These are phyloP conservation scores for Delia radicum DNA, from an alignment of 1,140 invertebrate species.

Conservation along the genomic window DNA sequence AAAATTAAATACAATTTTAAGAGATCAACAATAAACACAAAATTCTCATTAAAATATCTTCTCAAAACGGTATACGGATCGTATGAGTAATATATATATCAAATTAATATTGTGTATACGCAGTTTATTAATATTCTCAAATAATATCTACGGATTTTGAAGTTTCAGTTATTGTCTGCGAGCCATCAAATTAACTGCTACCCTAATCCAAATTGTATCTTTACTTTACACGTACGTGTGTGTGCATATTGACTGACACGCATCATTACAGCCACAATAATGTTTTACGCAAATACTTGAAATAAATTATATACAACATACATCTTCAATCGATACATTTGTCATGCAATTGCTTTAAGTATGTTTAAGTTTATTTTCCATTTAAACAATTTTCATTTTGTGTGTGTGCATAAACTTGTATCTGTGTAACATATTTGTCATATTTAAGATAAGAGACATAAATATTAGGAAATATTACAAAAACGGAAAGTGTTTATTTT, in stretches of 20 bases:
- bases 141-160: too few species aligned
- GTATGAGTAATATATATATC: too few species aligned
- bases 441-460: neutral
- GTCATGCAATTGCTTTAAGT: conserved; percentile 1
- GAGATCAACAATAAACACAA: too few species aligned
- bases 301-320: conserved; percentile 6
- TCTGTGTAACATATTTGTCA: neutral
- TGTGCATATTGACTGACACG: conserved; percentile 16
- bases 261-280: conserved; percentile 15
- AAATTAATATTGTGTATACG: too few species aligned
- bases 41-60: too few species aligned
- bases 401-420: neutral
- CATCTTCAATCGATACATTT: neutral
- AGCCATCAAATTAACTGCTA: too few species aligned
- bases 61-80: too few species aligned
- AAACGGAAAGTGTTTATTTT: neutral
- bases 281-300: conserved; percentile 11
- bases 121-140: too few species aligned
- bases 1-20: too few species aligned
- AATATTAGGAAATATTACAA: too few species aligned
- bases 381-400: neutral
- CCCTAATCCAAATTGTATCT: too few species aligned
- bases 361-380: neutral
- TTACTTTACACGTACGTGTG: neutral
- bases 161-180: too few species aligned